Percentiles rank a stretch among this genome's conserved stretches.
These are phyloP conservation scores for Falco novaeseelandiae DNA, from an alignment of 2,797 vertebrate genomes.

Conservation along the genomic window DNA sequence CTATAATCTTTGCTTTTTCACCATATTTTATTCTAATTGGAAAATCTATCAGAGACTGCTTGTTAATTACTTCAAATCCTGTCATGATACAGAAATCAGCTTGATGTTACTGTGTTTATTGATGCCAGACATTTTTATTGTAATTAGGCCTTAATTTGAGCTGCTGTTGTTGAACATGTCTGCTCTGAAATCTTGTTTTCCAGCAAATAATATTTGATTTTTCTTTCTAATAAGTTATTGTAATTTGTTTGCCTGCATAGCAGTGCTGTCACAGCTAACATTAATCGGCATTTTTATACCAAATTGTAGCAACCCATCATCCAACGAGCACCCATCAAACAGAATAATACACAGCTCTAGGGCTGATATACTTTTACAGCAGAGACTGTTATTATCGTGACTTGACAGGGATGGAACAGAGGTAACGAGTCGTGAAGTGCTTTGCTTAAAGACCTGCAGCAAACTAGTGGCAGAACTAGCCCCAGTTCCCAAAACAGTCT, in stretches of 20 bases:
- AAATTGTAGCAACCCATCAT: neutral
- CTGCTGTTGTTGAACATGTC: neutral
- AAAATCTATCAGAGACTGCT: neutral
- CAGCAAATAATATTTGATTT: neutral
- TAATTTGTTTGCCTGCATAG: neutral
- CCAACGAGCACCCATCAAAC: neutral
- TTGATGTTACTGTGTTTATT: neutral
- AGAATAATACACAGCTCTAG: neutral
- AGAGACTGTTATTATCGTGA: neutral
- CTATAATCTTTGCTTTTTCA: neutral
- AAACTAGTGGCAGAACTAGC: neutral
- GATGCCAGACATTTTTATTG: neutral
- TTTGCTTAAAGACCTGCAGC: neutral
- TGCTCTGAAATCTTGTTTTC: conserved; percentile 21
- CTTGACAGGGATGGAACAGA: neutral
- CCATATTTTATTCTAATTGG: neutral
- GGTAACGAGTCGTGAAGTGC: neutral
- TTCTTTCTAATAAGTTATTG: neutral
- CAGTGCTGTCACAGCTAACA: neutral
- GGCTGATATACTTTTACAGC: neutral
- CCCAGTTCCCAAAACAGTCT: neutral
- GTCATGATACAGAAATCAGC: neutral
- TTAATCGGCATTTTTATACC: neutral
- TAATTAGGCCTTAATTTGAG: conserved; percentile 9
- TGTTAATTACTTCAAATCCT: neutral